Evolutionary conservation across 2,888 invertebrate species (phyloP).

Genomic region (Aphodius sticticus): DNA sequence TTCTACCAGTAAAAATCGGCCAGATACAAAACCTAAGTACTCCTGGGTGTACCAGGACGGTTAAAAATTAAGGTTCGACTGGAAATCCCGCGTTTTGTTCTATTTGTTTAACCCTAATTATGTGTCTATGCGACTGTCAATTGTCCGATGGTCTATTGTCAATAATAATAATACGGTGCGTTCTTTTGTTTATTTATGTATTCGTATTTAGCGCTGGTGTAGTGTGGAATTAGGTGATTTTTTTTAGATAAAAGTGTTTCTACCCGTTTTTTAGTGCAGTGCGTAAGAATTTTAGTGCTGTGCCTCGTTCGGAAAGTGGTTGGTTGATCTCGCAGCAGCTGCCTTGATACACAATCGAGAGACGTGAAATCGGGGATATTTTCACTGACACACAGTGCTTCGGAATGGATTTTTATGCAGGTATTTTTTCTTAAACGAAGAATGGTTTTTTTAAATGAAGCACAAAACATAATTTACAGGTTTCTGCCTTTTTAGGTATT

Average conservation of each 20-base stretch:
- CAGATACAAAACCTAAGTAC: background rate
- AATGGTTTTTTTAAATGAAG: background rate
- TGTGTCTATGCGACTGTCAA: conserved; percentile 7
- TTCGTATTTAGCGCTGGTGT: background rate
- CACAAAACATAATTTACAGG: background rate
- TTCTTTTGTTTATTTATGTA: background rate
- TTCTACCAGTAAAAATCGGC: conserved; percentile 39
- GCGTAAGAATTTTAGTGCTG: background rate
- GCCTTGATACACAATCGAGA: conserved; percentile 6
- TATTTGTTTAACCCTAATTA: conserved; percentile 27
- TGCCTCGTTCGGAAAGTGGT: background rate
- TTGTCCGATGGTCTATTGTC: conserved; percentile 4
- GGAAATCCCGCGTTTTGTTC: conserved; percentile 11
- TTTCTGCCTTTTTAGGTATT: background rate
- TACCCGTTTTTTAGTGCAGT: background rate
- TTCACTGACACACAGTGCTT: conserved; percentile 6
- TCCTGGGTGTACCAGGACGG: background rate
- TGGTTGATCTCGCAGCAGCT: conserved; percentile 13
- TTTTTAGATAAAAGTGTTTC: background rate
- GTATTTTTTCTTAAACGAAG: conserved; percentile 24
- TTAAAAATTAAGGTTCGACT: background rate
- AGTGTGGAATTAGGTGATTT: background rate
- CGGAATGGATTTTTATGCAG: conserved; percentile 33
- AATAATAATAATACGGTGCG: background rate
- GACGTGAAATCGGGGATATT: conserved; percentile 11